Base-by-base conservation (phyloP, 2,113 vertebrate genomes). In the Pao palembangensis region DNA sequence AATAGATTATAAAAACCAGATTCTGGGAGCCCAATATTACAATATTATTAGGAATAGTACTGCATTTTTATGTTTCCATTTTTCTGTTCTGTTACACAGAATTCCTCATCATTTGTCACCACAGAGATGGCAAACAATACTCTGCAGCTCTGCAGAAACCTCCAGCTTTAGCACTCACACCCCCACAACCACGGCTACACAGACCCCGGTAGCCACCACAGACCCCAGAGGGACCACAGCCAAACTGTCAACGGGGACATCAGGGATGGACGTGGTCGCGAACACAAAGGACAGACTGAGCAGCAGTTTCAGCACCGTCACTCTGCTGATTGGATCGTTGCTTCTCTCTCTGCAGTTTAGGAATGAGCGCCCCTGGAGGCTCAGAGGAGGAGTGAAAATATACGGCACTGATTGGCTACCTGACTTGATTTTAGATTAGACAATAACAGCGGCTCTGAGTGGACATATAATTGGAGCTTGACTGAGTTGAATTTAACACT, bases 241-340 rank as follows among this genome's bases (percentile, higher is more conserved):
- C 43, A 44, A 44, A 17, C 14, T 12, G 13, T 14, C 43, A 17
- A 14, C 50, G 15, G 19, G 1, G 11, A 11, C 4, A 1, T 1
- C 0, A 3, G 17, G 16, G 3, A 6, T 0, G 8, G 4, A 0
- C 14, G 18, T 2, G 16, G 14, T 2, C 31, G 4, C 0, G 0
- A n/a, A n/a, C 0, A 0, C 65, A 47, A 46, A 1, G 18, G 73
- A 4, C 1, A 67, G 65, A 25, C 55, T 70, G 42, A 63, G 47
- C 41, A 25, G 3, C 58, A 19, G 21, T 44, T 3, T 61, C 46
- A 15, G n/a, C 38, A 63, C 58, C 14, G 0, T 58, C 28, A 1
- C 8, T 15, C 55, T 82, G 54, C 60, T 84, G 56, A 19, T 71
- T 1, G 73, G 42, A 34, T 54, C 49, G 15, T 6, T 61, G n/a